Conservation (phyloP, 37 sponge, comb jelly and placozoan genomes). For the Agelas oroides region DNA sequence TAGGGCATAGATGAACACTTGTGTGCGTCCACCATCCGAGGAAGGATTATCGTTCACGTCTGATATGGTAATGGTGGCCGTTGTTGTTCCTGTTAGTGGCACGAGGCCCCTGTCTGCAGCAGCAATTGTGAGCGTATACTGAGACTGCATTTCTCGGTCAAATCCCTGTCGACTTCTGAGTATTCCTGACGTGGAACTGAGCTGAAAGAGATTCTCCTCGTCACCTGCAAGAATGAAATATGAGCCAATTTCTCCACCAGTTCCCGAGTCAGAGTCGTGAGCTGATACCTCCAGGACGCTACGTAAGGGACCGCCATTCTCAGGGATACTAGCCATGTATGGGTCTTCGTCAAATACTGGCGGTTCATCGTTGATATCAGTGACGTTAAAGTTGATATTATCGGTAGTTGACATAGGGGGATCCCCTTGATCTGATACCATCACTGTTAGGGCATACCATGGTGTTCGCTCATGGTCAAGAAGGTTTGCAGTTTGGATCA, state of each 20-base stretch:
- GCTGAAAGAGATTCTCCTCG: conserved; percentile 3
- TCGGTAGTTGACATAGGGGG: conserved; percentile 39
- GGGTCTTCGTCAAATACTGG: conserved; percentile 38
- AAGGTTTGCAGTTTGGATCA: background rate
- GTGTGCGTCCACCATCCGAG: conserved; percentile 16
- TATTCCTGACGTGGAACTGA: conserved; percentile 34
- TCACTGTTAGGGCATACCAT: conserved; percentile 27
- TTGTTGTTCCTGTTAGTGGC: conserved; percentile 44
- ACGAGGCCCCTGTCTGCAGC: conserved; percentile 48
- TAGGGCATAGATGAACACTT: conserved; percentile 33
- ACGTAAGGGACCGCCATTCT: conserved; percentile 4
- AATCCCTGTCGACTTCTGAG: conserved; percentile 13
- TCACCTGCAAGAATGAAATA: conserved; percentile 43
- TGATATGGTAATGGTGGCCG: conserved; percentile 20
- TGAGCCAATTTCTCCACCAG: conserved; percentile 22
- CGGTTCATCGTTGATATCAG: conserved; percentile 62
- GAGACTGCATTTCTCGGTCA: conserved; percentile 26
- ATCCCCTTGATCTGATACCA: conserved; percentile 39
- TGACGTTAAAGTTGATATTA: conserved; percentile 27
- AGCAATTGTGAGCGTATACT: conserved; percentile 36
- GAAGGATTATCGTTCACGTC: conserved; percentile 76
- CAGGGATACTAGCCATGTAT: conserved; percentile 26
- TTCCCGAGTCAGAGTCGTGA: conserved; percentile 59
- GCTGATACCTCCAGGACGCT: conserved; percentile 37
- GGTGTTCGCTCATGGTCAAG: conserved; percentile 49